Base-by-base conservation (phyloP, 2,113 vertebrate genomes). In the Ardeotis arabs region DNA sequence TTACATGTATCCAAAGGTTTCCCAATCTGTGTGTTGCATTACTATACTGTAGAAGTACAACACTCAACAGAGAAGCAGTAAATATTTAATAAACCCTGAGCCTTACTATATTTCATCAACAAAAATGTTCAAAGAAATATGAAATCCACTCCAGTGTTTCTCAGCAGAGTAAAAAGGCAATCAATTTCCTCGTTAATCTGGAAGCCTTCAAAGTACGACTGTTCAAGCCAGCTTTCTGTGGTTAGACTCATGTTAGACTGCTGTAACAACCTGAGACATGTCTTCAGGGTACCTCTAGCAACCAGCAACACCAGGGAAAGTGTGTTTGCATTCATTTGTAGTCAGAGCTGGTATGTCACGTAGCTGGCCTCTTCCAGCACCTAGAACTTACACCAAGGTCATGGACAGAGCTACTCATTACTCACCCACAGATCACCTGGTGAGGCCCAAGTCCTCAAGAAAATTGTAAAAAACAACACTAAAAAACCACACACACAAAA, bases 181-280 rank as follows among this genome's bases (percentile, higher is more conserved):
- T 31, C 25, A 31, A 35, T 37, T 58, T 82, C 69, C 35, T 67
- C 39, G 59, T 45, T 78, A 63, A 59, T 37, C 37, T 55, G 55
- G 31, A 67, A 69, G 56, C 14, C 44, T 87, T 73, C 31, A 14
- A 41, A 90, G 75, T 11, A 49, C 24, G 7, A 3, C 33, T 55
- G 7, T 33, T 35, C 68, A 39, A 69, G 50, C 66, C 10, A 49
- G 21, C 45, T 58, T 50, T 59, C 64, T 45, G 76, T 22, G 45
- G 45, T 27, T 5, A 73, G 27, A 56, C 17, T 72, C 4, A 0
- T 0, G 0, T 33, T 4, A 56, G 64, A 27, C 35, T 72, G 23
- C 66, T 7, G 8, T 53, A 83, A 86, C 31, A 79, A 62, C 79
- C 67, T 3, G 2, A 82, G 62, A 87, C 24, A 10, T 17, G 11